These are phyloP conservation scores for Volucella inflata DNA, from an alignment of 2,888 invertebrate genomes.

Conservation along the genomic window DNA sequence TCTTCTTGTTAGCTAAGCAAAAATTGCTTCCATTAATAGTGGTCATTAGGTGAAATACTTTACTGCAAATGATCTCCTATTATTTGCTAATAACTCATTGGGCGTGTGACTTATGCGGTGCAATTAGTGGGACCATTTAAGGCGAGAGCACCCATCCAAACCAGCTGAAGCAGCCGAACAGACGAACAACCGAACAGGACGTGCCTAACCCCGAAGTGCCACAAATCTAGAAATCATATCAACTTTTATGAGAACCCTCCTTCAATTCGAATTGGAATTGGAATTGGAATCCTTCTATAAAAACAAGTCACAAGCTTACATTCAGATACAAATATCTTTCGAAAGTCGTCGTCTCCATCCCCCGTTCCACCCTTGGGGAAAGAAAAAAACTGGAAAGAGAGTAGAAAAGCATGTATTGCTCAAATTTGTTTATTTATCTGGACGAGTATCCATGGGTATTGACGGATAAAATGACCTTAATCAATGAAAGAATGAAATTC, in stretches of 20 bases:
- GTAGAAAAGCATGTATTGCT: slow-evolving; percentile 59
- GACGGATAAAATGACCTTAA: slow-evolving; percentile 81
- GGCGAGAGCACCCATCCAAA: slow-evolving; percentile 26
- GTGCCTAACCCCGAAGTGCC: slow-evolving; percentile 53
- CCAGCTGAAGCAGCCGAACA: too few species aligned
- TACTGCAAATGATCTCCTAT: slow-evolving; percentile 82
- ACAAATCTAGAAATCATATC: slow-evolving; percentile 60
- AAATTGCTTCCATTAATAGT: slow-evolving; percentile 82
- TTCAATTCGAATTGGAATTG: slow-evolving; percentile 1
- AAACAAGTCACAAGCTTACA: slow-evolving; percentile 36
- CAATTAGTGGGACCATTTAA: slow-evolving; percentile 76
- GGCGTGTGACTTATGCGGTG: slow-evolving; percentile 73
- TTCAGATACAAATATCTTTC: slow-evolving; percentile 4
- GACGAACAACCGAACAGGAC: slow-evolving; percentile 20
- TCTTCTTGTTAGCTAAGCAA: slow-evolving; percentile 77
- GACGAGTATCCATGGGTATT: slow-evolving; percentile 76
- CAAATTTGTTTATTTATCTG: slow-evolving; percentile 76
- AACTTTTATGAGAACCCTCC: slow-evolving; percentile 35
- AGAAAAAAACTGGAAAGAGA: slow-evolving; percentile 8
- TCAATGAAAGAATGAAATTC: slow-evolving; percentile 79
- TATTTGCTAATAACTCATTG: slow-evolving; percentile 81
- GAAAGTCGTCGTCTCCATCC: not conserved
- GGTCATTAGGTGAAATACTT: slow-evolving; percentile 81
- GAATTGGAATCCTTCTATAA: not conserved
- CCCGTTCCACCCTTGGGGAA: slow-evolving; percentile 38